These are phyloP conservation scores for Anhinga anhinga DNA, from an alignment of 2,113 vertebrate species.

Conservation along the genomic window DNA sequence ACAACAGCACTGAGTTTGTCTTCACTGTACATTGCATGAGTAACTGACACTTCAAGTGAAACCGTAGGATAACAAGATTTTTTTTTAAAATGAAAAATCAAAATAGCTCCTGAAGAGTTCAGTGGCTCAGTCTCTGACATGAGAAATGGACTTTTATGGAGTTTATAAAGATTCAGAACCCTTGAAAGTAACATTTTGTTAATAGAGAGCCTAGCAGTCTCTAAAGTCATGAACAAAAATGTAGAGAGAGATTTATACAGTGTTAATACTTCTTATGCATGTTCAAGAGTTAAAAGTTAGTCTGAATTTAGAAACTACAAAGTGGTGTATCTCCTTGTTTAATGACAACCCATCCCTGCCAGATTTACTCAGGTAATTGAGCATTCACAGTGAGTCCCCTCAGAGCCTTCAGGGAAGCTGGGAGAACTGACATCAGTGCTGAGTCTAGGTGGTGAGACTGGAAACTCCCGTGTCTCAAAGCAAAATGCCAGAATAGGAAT, in stretches of 20 bases:
- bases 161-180: neutral
- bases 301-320: neutral
- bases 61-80: neutral
- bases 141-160: neutral
- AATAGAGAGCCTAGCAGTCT: neutral
- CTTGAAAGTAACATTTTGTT: neutral
- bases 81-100: neutral
- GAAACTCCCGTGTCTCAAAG: neutral
- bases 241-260: neutral
- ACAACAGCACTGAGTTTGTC: neutral
- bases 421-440: rapidly evolving
- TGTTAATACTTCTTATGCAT: neutral
- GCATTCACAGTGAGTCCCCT: rapidly evolving
- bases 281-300: neutral
- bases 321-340: neutral
- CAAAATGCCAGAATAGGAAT: neutral
- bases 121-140: neutral
- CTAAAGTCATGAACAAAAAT: neutral
- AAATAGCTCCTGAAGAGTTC: neutral
- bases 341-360: neutral
- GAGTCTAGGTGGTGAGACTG: neutral
- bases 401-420: neutral
- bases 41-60: neutral
- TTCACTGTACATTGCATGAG: neutral
- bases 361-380: neutral